Percentiles rank a stretch among this genome's conserved stretches.
Evolutionary conservation across 92 coral and sea anemone species (phyloP).

Genomic region (Palythoa heliodiscus): DNA sequence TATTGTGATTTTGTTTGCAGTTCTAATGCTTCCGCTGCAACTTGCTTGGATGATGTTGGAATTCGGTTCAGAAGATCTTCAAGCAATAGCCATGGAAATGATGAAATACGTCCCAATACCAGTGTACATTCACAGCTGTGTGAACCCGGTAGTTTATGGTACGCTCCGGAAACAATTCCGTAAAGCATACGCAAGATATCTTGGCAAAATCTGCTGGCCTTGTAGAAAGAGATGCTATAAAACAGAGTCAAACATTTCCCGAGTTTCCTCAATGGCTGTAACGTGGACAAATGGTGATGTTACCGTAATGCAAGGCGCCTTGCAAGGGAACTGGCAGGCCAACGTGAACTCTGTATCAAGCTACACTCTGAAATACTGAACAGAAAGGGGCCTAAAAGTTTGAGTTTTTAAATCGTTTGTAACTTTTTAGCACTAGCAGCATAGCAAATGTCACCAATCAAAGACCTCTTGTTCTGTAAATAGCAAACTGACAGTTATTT

Average conservation of each 20-base stretch:
- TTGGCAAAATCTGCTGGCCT: constrained; percentile 64
- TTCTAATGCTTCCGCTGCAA: constrained; percentile 84
- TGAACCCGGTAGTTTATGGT: constrained; percentile 89
- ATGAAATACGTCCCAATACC: constrained; percentile 66
- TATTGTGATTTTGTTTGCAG: constrained; percentile 82
- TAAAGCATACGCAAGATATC: constrained; percentile 74
- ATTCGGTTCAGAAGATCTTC: constrained; percentile 64
- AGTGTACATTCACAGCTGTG: constrained; percentile 80
- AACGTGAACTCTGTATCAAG: background rate
- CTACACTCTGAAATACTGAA: too few relatives aligned
- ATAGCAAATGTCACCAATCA: too few relatives aligned
- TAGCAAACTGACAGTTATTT: too few relatives aligned
- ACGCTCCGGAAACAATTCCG: constrained; percentile 78
- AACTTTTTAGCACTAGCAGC: too few relatives aligned
- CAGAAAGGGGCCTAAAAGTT: too few relatives aligned
- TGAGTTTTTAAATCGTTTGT: too few relatives aligned
- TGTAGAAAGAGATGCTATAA: constrained; percentile 20
- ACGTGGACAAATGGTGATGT: background rate
- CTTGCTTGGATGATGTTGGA: constrained; percentile 85
- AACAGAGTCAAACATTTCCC: background rate
- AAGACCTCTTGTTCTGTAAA: too few relatives aligned
- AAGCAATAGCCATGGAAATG: constrained; percentile 54
- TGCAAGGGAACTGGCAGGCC: background rate
- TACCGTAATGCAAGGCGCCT: background rate
- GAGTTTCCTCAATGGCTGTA: background rate